These are phyloP conservation scores for Cyphomyrmex costatus DNA, from an alignment of 1,140 invertebrate genomes.

Conservation along the genomic window DNA sequence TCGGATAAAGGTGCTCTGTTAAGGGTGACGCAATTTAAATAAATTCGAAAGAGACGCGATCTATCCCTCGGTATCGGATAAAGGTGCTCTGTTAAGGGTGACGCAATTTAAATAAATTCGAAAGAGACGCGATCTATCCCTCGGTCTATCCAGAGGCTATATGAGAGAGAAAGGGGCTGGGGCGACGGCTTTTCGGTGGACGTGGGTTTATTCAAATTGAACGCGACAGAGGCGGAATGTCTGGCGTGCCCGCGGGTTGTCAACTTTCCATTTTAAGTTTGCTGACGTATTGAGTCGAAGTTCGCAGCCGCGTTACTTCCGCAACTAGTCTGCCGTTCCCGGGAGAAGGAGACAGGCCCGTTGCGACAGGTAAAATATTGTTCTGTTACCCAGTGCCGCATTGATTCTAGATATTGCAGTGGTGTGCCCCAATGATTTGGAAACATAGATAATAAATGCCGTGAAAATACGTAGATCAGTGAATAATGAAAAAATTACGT, in stretches of 20 bases:
- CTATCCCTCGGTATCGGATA: too few species aligned
- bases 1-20: not conserved
- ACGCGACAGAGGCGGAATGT: slow-evolving; percentile 79
- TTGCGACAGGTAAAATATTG: slow-evolving; percentile 65
- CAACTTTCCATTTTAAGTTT: slow-evolving; percentile 81
- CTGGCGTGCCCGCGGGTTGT: slow-evolving; percentile 78
- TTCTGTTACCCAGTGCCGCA: slow-evolving; percentile 30
- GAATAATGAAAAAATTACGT: slow-evolving; percentile 40
- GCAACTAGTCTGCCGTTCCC: slow-evolving; percentile 34
- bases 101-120: slow-evolving; percentile 82
- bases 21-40: slow-evolving; percentile 77
- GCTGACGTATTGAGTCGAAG: slow-evolving; percentile 74
- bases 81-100: not conserved
- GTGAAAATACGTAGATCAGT: slow-evolving; percentile 27
- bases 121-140: slow-evolving; percentile 67
- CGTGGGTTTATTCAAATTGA: slow-evolving; percentile 80
- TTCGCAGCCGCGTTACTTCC: slow-evolving; percentile 39
- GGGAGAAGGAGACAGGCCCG: not conserved
- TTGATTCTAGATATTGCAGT: slow-evolving; percentile 59
- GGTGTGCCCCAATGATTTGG: not conserved
- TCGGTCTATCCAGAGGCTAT: slow-evolving; percentile 20
- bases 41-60: slow-evolving; percentile 78
- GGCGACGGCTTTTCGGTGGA: not conserved
- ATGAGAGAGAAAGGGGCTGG: slow-evolving; percentile 38
- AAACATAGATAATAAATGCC: slow-evolving; percentile 50